Evolutionary conservation across 2,113 vertebrate genomes (phyloP).

Genomic region (Sinocyclocheilus maitianheensis): DNA sequence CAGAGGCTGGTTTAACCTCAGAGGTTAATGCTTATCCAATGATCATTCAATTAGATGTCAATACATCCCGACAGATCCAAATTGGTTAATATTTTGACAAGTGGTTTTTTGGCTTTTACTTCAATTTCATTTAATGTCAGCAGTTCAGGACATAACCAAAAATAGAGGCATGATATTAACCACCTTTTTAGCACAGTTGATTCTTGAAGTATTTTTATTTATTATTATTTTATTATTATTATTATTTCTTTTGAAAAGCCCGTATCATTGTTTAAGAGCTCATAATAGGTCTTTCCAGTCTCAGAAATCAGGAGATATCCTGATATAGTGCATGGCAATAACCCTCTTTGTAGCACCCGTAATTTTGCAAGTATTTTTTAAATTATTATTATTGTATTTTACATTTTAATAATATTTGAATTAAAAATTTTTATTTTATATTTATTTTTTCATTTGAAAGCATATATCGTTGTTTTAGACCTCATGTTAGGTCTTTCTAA

Average conservation of each 20-base stretch:
- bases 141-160: background rate
- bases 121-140: background rate
- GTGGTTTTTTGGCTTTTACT: background rate
- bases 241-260: background rate
- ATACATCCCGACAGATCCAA: background rate
- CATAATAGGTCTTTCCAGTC: too few relatives aligned
- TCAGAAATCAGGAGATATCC: too few relatives aligned
- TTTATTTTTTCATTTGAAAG: too few relatives aligned
- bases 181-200: background rate
- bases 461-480: too few relatives aligned
- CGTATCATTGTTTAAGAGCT: too few relatives aligned
- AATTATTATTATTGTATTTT: too few relatives aligned
- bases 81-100: constrained; percentile 3
- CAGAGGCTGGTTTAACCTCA: background rate
- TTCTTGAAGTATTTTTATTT: background rate
- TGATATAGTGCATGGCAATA: too few relatives aligned
- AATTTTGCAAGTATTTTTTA: too few relatives aligned
- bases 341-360: too few relatives aligned
- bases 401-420: too few relatives aligned
- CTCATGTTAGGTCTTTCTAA: too few relatives aligned
- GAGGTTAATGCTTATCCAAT: constrained; percentile 34
- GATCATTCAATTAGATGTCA: constrained; percentile 26
- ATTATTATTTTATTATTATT: background rate
- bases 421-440: too few relatives aligned
- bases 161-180: background rate